Percentiles rank a stretch among this genome's conserved stretches.
Evolutionary conservation across 2,113 vertebrate species (phyloP).

Genomic region (Hypocryptadius cinnamomeus): DNA sequence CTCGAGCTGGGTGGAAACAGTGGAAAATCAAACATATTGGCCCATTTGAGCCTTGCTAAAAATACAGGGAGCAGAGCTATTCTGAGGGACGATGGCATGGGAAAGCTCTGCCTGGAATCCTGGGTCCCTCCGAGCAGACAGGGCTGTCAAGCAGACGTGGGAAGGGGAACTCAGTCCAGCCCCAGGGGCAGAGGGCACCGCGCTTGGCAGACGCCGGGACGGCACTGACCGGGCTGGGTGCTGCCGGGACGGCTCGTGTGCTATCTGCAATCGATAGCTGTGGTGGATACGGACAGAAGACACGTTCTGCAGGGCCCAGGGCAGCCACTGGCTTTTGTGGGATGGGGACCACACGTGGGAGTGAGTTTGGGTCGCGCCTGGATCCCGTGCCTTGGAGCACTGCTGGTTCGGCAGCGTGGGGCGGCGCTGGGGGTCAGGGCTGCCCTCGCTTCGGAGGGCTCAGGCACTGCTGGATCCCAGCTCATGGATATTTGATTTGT

Average conservation of each 20-base stretch:
- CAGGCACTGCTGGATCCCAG: accelerated
- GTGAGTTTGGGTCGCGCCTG: background rate
- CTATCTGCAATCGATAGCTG: accelerated
- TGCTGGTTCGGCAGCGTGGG: accelerated
- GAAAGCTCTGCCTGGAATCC: conserved; percentile 85
- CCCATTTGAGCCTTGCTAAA: conserved; percentile 88
- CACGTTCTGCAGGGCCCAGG: background rate
- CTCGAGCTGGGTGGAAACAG: conserved; percentile 80
- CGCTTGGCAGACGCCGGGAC: background rate
- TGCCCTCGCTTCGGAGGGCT: accelerated
- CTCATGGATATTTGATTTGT: accelerated
- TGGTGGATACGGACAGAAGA: accelerated
- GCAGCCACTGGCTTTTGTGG: background rate
- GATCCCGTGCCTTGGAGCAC: accelerated
- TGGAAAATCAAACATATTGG: conserved; percentile 97
- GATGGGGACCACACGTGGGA: too few species aligned
- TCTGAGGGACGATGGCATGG: conserved; percentile 93
- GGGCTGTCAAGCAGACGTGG: conserved; percentile 70
- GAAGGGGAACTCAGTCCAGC: conserved; percentile 54
- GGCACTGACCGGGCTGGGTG: background rate
- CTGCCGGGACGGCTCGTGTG: background rate
- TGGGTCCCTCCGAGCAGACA: conserved; percentile 66
- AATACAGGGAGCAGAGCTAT: conserved; percentile 86
- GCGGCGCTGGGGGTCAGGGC: accelerated
- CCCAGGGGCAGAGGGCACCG: conserved; percentile 11